Percentiles rank a stretch among this genome's conserved stretches.
Conservation (phyloP, 2,888 invertebrate genomes). For the Lampropteryx suffumata region DNA sequence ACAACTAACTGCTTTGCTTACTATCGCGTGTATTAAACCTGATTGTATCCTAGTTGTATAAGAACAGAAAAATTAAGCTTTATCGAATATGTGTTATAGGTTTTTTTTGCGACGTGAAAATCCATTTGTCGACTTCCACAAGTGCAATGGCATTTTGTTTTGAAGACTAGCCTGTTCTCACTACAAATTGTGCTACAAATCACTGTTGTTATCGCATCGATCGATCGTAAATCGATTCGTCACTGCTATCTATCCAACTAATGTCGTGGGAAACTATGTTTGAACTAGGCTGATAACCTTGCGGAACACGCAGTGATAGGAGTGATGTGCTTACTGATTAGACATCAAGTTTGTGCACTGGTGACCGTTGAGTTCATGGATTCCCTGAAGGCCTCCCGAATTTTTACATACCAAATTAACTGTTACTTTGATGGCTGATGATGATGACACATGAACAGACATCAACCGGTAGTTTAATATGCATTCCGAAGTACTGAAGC, state of each 20-base stretch:
- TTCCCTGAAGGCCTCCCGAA: too few species aligned
- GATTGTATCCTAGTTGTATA: too few species aligned
- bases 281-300: constrained; percentile 16
- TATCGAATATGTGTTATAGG: not conserved
- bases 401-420: too few species aligned
- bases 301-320: constrained; percentile 4
- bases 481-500: too few species aligned
- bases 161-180: not conserved
- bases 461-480: too few species aligned
- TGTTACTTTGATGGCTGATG: too few species aligned
- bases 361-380: too few species aligned
- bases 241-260: constrained; percentile 12
- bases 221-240: constrained; percentile 16
- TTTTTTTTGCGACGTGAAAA: not conserved
- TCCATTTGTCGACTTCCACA: not conserved
- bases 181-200: constrained; percentile 11
- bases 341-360: not conserved
- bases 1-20: too few species aligned
- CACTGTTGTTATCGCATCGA: constrained; percentile 15
- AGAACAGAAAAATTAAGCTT: too few species aligned
- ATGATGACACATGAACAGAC: too few species aligned
- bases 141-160: constrained; percentile 1
- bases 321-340: constrained; percentile 1
- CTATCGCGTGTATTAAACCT: too few species aligned
- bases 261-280: constrained; percentile 20